Conservation (phyloP, 2,113 vertebrate species). For the Malurus alboscapulatus region DNA sequence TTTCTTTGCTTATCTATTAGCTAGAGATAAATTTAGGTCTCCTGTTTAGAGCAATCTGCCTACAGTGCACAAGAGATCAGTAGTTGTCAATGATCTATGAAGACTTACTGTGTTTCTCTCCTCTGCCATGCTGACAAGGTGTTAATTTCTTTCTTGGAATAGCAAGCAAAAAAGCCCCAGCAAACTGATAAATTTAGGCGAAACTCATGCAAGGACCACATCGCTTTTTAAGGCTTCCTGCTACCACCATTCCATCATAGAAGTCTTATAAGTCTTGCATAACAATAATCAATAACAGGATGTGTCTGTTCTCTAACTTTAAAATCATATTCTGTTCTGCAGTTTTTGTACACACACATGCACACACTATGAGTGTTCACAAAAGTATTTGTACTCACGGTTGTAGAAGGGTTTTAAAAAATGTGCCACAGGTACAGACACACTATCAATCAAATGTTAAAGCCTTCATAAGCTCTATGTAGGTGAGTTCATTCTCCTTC, state of each 20-base stretch:
- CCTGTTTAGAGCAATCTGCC: conserved; percentile 42
- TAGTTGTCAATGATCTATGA: conserved; percentile 49
- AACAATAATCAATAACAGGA: conserved; percentile 36
- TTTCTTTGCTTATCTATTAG: conserved; percentile 30
- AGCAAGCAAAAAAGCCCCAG: neutral
- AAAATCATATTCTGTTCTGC: neutral
- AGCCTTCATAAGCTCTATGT: conserved; percentile 35
- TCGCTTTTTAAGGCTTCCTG: conserved; percentile 26
- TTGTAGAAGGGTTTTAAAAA: conserved; percentile 52
- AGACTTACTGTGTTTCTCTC: conserved; percentile 48
- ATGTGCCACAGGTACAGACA: conserved; percentile 22
- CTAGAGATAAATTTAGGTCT: conserved; percentile 49
- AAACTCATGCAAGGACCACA: conserved; percentile 19
- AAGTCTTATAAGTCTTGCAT: conserved; percentile 41
- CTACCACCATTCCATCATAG: neutral
- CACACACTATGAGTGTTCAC: neutral
- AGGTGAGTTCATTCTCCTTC: conserved; percentile 41
- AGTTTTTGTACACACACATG: neutral
- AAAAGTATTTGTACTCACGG: conserved; percentile 5
- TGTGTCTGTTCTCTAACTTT: neutral
- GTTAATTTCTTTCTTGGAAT: conserved; percentile 45
- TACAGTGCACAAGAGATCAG: conserved; percentile 43
- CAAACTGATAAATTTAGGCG: neutral
- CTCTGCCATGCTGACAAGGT: conserved; percentile 53
- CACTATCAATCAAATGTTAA: conserved; percentile 62